Conservation (phyloP, 2,888 invertebrate species). For the Dicyrtomina minuta region DNA sequence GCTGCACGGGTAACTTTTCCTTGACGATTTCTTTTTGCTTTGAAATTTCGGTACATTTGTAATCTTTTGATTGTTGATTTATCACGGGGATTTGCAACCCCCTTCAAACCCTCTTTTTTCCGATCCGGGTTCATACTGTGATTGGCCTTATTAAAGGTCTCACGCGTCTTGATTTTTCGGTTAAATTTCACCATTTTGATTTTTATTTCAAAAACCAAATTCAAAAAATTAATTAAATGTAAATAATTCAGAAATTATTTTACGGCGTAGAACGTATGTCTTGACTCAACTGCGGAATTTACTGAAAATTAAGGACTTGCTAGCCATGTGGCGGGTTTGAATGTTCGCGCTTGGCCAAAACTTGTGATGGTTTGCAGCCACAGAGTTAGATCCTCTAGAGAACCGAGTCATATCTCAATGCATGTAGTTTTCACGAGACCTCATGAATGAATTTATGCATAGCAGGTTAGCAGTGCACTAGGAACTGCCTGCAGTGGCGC, state of each 20-base stretch:
- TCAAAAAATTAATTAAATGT: too few species aligned
- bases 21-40: constrained; percentile 81
- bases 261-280: too few species aligned
- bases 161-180: constrained; percentile 42
- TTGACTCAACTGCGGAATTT: too few species aligned
- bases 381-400: too few species aligned
- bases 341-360: too few species aligned
- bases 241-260: background rate
- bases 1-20: constrained; percentile 92
- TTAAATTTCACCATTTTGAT: constrained; percentile 41
- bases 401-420: too few species aligned
- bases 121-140: constrained; percentile 84
- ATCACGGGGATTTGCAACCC: constrained; percentile 80
- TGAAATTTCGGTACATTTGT: constrained; percentile 98
- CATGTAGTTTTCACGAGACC: too few species aligned
- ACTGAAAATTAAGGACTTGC: too few species aligned
- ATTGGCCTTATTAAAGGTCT: constrained; percentile 46
- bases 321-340: background rate
- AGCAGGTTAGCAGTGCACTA: too few species aligned
- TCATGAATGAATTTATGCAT: too few species aligned
- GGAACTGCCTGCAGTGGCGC: too few species aligned
- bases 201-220: background rate
- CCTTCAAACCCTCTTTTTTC: constrained; percentile 73
- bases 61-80: constrained; percentile 93
- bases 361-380: too few species aligned